Percentiles rank a stretch among this genome's conserved stretches.
Evolutionary conservation across 1,140 invertebrate genomes (phyloP).

Genomic region (Kradibia gibbosae): DNA sequence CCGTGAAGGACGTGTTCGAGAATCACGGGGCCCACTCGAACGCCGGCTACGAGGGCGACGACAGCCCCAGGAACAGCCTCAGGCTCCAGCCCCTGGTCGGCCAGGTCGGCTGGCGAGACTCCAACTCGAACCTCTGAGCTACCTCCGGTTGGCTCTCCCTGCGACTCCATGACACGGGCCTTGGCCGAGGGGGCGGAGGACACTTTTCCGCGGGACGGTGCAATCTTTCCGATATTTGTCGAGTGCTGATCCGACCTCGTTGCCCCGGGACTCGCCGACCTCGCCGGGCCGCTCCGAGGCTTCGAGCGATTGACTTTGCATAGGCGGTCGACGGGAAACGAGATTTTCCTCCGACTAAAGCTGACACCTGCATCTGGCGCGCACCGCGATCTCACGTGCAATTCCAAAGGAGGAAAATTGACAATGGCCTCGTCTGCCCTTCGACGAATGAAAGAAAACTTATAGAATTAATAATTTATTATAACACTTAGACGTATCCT

Average conservation of each 20-base stretch:
- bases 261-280: background rate
- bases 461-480: constrained; percentile 14
- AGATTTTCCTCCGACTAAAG: background rate
- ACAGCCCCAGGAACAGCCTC: constrained; percentile 71
- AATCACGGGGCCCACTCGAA: constrained; percentile 70
- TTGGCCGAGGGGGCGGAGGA: background rate
- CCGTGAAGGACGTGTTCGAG: constrained; percentile 75
- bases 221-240: background rate
- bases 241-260: background rate
- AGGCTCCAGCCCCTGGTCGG: constrained; percentile 63
- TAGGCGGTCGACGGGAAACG: background rate
- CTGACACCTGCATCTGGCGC: background rate
- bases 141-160: background rate
- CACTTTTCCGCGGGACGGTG: background rate
- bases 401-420: background rate
- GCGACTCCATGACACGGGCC: background rate
- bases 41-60: constrained; percentile 72
- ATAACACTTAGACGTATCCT: background rate
- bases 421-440: no score
- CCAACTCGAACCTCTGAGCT: constrained; percentile 63
- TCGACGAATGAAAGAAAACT: background rate
- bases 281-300: background rate
- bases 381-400: no score
- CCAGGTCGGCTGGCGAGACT: constrained; percentile 63
- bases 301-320: background rate